Conservation (phyloP, 2,797 vertebrate species). For the Falco berigora region DNA sequence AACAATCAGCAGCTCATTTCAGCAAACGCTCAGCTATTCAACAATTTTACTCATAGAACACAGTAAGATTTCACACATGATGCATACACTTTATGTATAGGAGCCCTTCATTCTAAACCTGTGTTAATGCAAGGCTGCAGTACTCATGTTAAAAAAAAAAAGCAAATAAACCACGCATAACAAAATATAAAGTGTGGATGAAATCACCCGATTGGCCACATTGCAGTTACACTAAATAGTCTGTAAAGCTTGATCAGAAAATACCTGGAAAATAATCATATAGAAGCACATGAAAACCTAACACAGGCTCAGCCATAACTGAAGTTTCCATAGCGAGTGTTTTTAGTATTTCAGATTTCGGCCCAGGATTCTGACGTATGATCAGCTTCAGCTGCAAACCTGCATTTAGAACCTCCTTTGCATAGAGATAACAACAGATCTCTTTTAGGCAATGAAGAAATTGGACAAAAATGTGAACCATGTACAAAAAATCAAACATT, state of each 20-base stretch:
- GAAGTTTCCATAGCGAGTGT: fast-evolving
- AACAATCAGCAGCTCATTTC: neutral
- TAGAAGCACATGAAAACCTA: neutral
- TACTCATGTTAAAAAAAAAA: neutral
- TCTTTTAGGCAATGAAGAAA: neutral
- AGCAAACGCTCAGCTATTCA: neutral
- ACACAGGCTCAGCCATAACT: neutral
- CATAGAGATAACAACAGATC: neutral
- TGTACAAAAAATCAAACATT: neutral
- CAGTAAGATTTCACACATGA: neutral
- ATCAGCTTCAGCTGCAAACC: neutral
- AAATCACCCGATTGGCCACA: neutral
- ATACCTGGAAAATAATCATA: neutral
- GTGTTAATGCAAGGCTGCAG: neutral
- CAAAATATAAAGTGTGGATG: neutral
- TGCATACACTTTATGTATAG: neutral
- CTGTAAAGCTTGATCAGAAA: neutral
- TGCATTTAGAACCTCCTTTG: neutral
- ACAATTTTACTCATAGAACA: neutral
- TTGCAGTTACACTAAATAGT: neutral
- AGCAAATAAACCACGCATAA: neutral
- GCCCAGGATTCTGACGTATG: neutral
- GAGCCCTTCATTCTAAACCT: neutral
- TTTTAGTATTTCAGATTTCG: neutral
- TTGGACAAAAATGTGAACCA: neutral